Evolutionary conservation across 2,113 vertebrate species (phyloP).

Genomic region (Muntiacus reevesi): DNA sequence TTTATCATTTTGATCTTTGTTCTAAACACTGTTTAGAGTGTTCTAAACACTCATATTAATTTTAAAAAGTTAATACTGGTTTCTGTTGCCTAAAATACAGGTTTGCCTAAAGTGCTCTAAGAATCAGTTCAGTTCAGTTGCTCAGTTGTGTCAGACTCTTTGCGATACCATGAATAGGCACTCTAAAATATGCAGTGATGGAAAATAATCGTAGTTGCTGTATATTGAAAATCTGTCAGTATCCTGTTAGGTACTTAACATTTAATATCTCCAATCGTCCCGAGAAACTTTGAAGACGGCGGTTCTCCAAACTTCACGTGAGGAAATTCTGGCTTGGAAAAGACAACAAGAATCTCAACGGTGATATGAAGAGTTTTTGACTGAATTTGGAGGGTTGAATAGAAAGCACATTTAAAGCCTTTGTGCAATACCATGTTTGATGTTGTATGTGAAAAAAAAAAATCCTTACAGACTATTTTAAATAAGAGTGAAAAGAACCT

Average conservation of each 20-base stretch:
- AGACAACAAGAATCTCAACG: background rate
- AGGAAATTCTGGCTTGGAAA: background rate
- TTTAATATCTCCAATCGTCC: background rate
- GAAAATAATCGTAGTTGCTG: background rate
- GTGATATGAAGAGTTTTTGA: background rate
- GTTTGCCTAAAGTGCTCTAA: background rate
- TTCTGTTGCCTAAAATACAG: background rate
- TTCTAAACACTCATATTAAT: background rate
- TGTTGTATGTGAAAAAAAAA: background rate
- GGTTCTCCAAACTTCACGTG: background rate
- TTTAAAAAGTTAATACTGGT: background rate
- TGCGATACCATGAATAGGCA: background rate
- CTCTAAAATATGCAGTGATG: background rate
- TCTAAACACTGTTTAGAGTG: background rate
- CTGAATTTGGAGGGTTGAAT: background rate
- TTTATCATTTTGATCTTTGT: constrained; percentile 15
- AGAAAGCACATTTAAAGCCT: background rate
- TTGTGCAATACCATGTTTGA: background rate
- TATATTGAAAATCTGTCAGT: background rate
- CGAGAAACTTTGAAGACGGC: background rate
- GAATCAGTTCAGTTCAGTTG: background rate
- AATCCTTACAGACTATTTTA: background rate
- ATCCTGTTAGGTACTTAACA: background rate
- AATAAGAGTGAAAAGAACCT: background rate
- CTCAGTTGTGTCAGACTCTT: background rate